Conservation (phyloP, 2,888 invertebrate genomes). For the Ligdia adustata region DNA sequence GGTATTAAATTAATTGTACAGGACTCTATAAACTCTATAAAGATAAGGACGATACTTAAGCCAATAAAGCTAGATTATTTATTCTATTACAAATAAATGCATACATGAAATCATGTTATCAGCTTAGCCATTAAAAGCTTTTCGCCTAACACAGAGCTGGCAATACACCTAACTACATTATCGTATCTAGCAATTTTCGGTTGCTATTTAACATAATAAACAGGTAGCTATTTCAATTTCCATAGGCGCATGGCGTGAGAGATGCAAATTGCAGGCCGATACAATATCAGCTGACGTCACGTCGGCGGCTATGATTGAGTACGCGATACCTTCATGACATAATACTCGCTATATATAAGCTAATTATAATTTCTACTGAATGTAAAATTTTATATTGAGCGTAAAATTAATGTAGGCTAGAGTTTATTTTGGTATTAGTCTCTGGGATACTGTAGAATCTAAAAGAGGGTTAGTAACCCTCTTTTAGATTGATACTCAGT, state of each 20-base stretch:
- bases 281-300: conserved; percentile 63
- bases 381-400: no score
- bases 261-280: conserved; percentile 41
- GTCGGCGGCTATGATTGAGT: conserved; percentile 65
- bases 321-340: conserved; percentile 61
- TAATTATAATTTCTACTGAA: no score
- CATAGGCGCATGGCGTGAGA: conserved; percentile 42
- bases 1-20: no score
- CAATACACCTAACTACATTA: conserved; percentile 18
- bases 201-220: conserved; percentile 39
- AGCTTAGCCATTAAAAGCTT: not conserved
- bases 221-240: conserved; percentile 41
- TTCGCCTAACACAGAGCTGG: not conserved
- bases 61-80: no score
- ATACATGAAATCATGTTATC: not conserved
- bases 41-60: no score
- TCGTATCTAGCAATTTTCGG: conserved; percentile 31
- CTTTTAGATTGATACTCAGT: no score
- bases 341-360: conserved; percentile 65
- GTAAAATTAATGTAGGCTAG: no score
- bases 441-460: no score
- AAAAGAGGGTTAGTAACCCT: no score
- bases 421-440: no score
- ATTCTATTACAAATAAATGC: no score
- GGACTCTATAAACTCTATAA: no score